Conservation (phyloP, 2,113 vertebrate species). For the Ageneiosus marmoratus region DNA sequence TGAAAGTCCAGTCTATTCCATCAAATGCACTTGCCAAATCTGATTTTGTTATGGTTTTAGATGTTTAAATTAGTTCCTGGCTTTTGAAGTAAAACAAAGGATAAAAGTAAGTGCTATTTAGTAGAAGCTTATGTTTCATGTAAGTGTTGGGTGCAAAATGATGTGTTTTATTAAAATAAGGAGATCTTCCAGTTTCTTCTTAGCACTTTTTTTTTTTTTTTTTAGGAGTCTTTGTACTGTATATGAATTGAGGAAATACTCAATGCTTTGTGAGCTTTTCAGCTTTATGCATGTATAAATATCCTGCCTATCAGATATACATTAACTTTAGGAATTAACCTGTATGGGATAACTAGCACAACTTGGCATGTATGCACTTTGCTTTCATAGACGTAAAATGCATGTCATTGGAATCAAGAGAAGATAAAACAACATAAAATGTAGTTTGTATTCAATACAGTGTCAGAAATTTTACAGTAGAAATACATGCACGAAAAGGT, state of each 20-base stretch:
- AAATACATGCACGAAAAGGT: too few relatives aligned
- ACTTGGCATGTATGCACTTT: not conserved
- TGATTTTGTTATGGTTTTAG: not conserved
- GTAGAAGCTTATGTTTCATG: not conserved
- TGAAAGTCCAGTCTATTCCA: slow-evolving; percentile 19
- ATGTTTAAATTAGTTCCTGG: not conserved
- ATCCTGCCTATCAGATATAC: not conserved
- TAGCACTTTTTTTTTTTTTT: not conserved
- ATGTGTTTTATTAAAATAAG: not conserved
- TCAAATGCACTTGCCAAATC: slow-evolving; percentile 13
- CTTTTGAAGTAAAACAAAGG: not conserved
- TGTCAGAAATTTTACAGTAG: too few relatives aligned
- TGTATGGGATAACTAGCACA: not conserved
- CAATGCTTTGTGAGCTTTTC: too few relatives aligned
- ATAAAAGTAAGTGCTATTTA: not conserved
- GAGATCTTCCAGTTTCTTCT: not conserved
- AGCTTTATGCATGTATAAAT: not conserved
- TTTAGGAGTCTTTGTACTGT: not conserved
- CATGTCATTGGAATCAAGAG: not conserved
- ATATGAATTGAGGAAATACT: not conserved
- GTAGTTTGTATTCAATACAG: not conserved
- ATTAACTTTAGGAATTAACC: not conserved
- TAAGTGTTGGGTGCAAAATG: not conserved
- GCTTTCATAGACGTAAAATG: not conserved
- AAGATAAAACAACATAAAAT: not conserved